Base-by-base conservation (phyloP, 2,797 vertebrate genomes). In the Rachycentron canadum region DNA sequence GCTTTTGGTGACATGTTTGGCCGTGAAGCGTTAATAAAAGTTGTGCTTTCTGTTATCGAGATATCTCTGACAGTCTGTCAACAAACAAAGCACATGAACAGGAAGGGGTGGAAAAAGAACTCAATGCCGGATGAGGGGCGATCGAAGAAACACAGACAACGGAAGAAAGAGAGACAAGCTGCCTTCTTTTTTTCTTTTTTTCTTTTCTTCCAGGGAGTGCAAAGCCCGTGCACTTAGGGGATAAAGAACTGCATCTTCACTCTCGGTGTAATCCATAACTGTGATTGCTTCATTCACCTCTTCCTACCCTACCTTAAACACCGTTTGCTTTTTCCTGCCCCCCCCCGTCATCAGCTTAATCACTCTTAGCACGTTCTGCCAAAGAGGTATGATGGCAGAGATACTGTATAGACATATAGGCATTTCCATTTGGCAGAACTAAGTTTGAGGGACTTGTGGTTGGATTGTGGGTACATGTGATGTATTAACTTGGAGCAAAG, bases 241-340 rank as follows among this genome's bases (percentile, higher is more conserved):
- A 89, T 83, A 81, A 88, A 89, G 76, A 83, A 71, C 47, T 56
- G 67, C 67, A 64, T 83, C 83, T 78, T 77, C 40, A 64, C 69
- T 69, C 11, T 75, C 34, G 23, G 32, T 90, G 71, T 81, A 88
- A 93, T 90, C 88, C 76, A 90, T 86, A 86, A 82, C 82, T 69
- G 55, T 72, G 85, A 91, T 92, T 86, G 79, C 77, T 87, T 91
- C 86, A 84, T 73, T 84, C 84, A 57, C 57, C 32, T 78, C 50
- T 70, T 47, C n/a, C 49, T 53, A 47, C 26, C 60, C 16, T 34
- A 61, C 63, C 72, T 63, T 78, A 60, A 79, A 78, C 79, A 76
- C 49, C 3, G 28, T 47, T 57, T 75, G 32, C 23, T 49, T 30
- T 60, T 65, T 50, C 40, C 53, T 63, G 43, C 83, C 70, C 56